Evolutionary conservation across 2,797 vertebrate genomes (phyloP), one percentile per base, ranked within the genome.

Genomic region (Helostoma temminkii): DNA sequence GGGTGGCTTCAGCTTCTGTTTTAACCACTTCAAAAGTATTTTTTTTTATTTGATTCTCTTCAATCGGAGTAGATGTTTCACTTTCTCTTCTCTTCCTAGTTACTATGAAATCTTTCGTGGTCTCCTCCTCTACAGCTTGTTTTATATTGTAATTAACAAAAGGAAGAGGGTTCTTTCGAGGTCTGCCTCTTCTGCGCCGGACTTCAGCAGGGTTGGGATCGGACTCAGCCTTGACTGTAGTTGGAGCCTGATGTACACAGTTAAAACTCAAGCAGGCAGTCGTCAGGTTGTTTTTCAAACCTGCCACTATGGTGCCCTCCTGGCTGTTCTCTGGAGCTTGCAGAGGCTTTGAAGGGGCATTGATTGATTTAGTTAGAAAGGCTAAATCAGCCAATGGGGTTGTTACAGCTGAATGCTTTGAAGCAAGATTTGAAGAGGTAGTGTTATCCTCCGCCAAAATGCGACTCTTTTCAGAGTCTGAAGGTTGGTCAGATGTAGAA

Each of bases 361-460:
- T 4, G 18, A 62, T 36, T 2, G 73, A 59, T 41, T 77, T 83
- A 30, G 82, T 77, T 9, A 72, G 65, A 1, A 61, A 34, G 39
- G 54, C 7, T 0, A 69, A 6, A 15, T 70, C 19, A 14, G 54
- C 25, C 26, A 55, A 21, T 11, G 66, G 42, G 39, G 39, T 2
- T 2, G 4, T 42, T 24, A 1, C 4, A 28, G 4, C 24, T 5
- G 57, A 36, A 32, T 0, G 0, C 10, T 70, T 71, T 5, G 72
- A 21, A 45, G 71, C 24, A 1, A 55, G 28, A 16, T 66, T 30
- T 4, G 62, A 46, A 19, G 56, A 15, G 7, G 9, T 16, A 0
- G 86, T 81, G 85, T 94, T 94, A 78, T 88, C 88, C 74, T 92
- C 84, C 86, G 93, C 47, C 0, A 18, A 15, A n/a, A 18, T 1